Evolutionary conservation across 30 jellyfish, hydroid and myxozoan genomes (phyloP), one percentile per base, ranked within the genome.

Genomic region (Aurelia sp.): DNA sequence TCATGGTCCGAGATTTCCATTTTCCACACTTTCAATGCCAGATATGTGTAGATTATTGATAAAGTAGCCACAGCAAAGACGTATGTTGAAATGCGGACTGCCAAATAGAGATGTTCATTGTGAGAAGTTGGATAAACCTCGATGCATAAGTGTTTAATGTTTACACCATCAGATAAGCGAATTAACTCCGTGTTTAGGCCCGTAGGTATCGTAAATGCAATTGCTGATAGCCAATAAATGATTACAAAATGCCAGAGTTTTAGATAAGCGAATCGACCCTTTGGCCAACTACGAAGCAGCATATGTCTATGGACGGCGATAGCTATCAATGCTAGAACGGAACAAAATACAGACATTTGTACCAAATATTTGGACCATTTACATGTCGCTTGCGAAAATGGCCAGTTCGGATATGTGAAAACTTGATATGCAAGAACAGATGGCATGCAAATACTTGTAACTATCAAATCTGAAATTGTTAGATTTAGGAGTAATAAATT

Each of bases 331-430:
- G 85, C 48, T 20, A 66, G 35, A 9, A 74, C 79, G 0, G 95
- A 86, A 51, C 88, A 74, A 10, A 86, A 58, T 13, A 66, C 95
- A 9, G 95, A 86, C 50, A 86, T 17, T 37, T 86, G 88, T 18
- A 76, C 89, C 62, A 86, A 37, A 59, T 12, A 86, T 52, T 76
- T 86, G 47, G 80, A 76, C 79, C 89, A 78, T 64, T 48, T 86
- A 65, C 95, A 86, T 48, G 89, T 50, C 11, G 61, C 62, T 48
- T 74, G 57, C 4, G 89, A 61, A 52, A 59, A 78, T 0, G 95
- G 95, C 95, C 95, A 86, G 78, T 76, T 86, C 12, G 95, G 95
- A 33, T 86, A 86, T 76, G 84, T 68, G 63, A 86, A 68, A 3
- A 86, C 95, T 65, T 86, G 95, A 57, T 86, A 86, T 17, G 84